Evolutionary conservation across 1,140 invertebrate species (phyloP).

Genomic region (Amyelois transitella): DNA sequence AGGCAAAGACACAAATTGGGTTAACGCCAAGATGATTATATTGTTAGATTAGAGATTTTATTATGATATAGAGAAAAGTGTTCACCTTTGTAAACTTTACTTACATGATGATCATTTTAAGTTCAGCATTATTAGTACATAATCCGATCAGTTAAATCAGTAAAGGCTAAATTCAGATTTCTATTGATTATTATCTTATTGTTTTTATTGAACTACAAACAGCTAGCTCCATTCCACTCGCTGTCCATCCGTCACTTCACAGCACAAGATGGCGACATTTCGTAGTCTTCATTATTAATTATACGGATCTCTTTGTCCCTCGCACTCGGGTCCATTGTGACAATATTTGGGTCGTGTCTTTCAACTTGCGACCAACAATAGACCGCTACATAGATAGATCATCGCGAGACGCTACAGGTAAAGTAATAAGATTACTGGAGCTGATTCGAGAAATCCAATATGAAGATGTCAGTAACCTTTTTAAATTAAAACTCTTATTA

Average conservation of each 20-base stretch:
- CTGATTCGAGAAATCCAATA: constrained; percentile 4
- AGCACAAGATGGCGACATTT: constrained; percentile 55
- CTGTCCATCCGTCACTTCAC: constrained; percentile 21
- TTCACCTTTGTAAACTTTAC: too few relatives aligned
- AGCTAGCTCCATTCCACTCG: constrained; percentile 13
- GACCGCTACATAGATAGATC: constrained; percentile 51
- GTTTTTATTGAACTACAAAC: constrained; percentile 1
- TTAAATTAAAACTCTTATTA: neutral
- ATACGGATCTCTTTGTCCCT: constrained; percentile 62
- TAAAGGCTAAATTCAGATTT: too few relatives aligned
- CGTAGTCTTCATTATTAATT: constrained; percentile 67
- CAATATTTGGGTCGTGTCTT: constrained; percentile 64
- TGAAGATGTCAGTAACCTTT: neutral
- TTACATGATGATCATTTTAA: too few relatives aligned
- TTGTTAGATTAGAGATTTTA: too few relatives aligned
- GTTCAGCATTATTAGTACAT: too few relatives aligned
- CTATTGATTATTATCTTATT: too few relatives aligned
- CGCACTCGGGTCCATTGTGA: constrained; percentile 56
- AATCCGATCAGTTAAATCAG: too few relatives aligned
- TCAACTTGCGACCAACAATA: constrained; percentile 52
- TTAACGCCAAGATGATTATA: too few relatives aligned
- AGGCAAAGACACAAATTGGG: too few relatives aligned
- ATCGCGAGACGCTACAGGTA: constrained; percentile 49
- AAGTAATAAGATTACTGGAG: constrained; percentile 22
- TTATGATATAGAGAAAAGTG: too few relatives aligned